phyloP scores from a whole-genome alignment of 2,888 invertebrate species.

The Clanis bilineata region DNA sequence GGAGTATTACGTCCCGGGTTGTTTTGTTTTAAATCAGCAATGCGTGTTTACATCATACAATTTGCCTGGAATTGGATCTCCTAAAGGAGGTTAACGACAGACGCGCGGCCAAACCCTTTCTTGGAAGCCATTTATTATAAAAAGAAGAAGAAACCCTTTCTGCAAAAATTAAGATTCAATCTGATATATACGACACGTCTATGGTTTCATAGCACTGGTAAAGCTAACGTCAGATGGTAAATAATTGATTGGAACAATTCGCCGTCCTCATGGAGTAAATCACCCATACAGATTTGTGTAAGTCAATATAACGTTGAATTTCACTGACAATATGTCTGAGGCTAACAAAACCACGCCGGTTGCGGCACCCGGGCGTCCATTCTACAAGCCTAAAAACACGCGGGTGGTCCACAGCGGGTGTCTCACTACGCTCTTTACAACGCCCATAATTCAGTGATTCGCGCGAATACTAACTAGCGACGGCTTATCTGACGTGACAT shows the following conservation, averaged over 20 bases:
- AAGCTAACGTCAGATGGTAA: not conserved
- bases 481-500: conserved; percentile 63
- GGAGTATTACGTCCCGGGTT: too few species aligned
- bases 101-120: too few species aligned
- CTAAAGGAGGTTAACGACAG: too few species aligned
- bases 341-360: conserved; percentile 31
- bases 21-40: too few species aligned
- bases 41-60: too few species aligned
- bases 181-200: not conserved
- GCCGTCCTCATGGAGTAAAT: not conserved
- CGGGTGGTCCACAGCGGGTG: conserved; percentile 78
- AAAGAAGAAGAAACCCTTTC: too few species aligned
- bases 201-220: not conserved
- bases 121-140: too few species aligned
- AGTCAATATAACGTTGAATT: conserved; percentile 26
- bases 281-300: conserved; percentile 4
- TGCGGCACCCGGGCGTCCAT: conserved; percentile 34
- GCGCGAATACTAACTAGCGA: conserved; percentile 68
- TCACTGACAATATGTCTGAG: conserved; percentile 27
- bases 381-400: conserved; percentile 43
- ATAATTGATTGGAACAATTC: conserved; percentile 7
- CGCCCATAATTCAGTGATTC: conserved; percentile 75
- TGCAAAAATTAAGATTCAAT: too few species aligned
- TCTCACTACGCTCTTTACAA: conserved; percentile 59
- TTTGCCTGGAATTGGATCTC: too few species aligned